Percentiles rank a stretch among this genome's conserved stretches.
Conservation (phyloP, 1,140 invertebrate genomes). For the Hycleus phaleratus region DNA sequence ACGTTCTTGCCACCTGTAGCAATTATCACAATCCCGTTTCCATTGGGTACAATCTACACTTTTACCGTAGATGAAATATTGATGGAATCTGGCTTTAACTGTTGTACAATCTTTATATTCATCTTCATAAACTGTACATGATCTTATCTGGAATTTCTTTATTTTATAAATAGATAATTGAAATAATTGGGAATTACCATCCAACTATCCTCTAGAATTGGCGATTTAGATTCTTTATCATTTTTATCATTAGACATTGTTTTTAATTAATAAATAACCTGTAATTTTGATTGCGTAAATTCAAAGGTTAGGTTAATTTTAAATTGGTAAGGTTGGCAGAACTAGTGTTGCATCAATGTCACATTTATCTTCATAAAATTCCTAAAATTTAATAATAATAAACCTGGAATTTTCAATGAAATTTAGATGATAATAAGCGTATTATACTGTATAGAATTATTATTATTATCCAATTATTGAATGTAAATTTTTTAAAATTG, state of each 20-base stretch:
- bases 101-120: constrained; percentile 73
- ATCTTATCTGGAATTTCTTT: constrained; percentile 51
- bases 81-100: constrained; percentile 68
- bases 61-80: constrained; percentile 75
- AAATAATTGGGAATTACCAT: constrained; percentile 26
- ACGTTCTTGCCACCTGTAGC: constrained; percentile 55
- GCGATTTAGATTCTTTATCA: neutral
- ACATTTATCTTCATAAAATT: too few relatives aligned
- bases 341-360: too few relatives aligned
- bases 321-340: neutral
- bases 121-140: constrained; percentile 65
- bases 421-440: too few relatives aligned
- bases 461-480: too few relatives aligned
- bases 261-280: neutral
- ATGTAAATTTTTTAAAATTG: too few relatives aligned
- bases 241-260: constrained; percentile 17
- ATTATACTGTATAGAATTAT: too few relatives aligned
- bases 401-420: too few relatives aligned
- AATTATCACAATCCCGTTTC: constrained; percentile 69
- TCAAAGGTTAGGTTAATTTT: neutral
- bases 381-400: too few relatives aligned
- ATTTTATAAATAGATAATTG: neutral
- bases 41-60: constrained; percentile 65
- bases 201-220: constrained; percentile 29
- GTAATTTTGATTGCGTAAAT: neutral